Conservation (phyloP, 2,113 vertebrate species). For the Lamprotornis superbus region DNA sequence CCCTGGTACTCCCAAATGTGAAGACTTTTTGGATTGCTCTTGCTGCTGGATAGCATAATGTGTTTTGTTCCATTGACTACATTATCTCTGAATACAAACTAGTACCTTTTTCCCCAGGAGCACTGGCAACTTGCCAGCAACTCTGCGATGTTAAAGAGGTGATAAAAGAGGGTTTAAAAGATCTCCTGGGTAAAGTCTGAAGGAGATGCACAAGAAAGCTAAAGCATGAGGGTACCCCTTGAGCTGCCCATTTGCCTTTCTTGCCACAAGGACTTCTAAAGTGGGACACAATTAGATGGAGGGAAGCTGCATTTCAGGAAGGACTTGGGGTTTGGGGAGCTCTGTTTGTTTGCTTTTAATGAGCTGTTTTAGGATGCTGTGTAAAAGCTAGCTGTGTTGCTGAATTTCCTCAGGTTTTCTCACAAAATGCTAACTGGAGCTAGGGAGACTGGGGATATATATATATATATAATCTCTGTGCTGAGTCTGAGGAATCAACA, state of each 20-base stretch:
- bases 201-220: neutral
- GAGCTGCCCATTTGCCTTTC: neutral
- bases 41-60: neutral
- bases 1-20: neutral
- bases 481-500: neutral
- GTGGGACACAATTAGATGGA: neutral
- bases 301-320: neutral
- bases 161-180: neutral
- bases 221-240: neutral
- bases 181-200: neutral
- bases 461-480: neutral
- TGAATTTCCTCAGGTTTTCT: conserved; percentile 7
- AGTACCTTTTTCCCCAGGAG: neutral
- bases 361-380: neutral
- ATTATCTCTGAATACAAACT: neutral
- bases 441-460: neutral
- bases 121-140: neutral
- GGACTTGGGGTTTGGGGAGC: neutral
- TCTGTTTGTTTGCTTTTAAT: neutral
- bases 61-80: neutral
- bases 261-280: neutral
- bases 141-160: neutral
- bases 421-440: neutral
- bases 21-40: neutral
- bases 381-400: neutral